phyloP scores from a whole-genome alignment of 2,113 vertebrate species.

The Colaptes auratus region DNA sequence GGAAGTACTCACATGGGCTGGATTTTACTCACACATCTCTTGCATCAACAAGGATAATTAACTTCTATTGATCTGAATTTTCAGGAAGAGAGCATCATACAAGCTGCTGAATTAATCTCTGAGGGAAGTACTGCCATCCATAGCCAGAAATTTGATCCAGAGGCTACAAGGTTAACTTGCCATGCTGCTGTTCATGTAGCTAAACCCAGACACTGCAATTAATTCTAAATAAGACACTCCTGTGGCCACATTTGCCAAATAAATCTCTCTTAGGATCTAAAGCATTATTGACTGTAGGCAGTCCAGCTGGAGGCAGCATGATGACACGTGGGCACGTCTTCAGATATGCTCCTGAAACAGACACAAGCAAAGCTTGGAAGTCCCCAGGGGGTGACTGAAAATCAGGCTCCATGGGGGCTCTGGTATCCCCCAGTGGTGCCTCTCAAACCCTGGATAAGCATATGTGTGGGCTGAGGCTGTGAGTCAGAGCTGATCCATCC shows the following conservation, averaged over 20 bases:
- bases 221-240: not conserved
- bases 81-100: not conserved
- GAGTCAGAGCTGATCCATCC: not conserved
- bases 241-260: not conserved
- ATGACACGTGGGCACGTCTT: not conserved
- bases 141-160: not conserved
- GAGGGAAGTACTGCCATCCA: not conserved
- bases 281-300: not conserved
- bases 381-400: not conserved
- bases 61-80: not conserved
- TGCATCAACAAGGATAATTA: not conserved
- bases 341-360: not conserved
- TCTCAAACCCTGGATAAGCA: not conserved
- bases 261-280: not conserved
- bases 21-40: not conserved
- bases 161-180: not conserved
- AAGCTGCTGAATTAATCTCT: not conserved
- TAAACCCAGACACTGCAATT: not conserved
- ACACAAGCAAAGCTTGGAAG: fast-evolving
- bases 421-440: fast-evolving
- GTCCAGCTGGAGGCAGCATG: not conserved
- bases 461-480: not conserved
- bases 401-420: not conserved
- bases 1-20: not conserved
- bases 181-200: not conserved